These are phyloP conservation scores for Exaiptasia diaphana DNA, from an alignment of 64 coral and sea anemone species.

Conservation along the genomic window DNA sequence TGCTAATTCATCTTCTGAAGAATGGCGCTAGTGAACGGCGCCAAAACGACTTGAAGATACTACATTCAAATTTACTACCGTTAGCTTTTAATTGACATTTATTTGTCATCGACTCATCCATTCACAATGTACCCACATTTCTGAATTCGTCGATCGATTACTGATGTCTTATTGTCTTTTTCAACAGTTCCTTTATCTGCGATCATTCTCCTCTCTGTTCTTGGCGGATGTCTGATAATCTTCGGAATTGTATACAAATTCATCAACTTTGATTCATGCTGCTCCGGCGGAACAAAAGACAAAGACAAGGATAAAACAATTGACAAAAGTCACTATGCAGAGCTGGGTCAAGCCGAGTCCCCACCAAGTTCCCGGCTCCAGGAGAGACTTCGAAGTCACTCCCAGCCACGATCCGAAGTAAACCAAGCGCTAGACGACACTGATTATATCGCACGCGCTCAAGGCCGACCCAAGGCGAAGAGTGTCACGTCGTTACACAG, in stretches of 20 bases:
- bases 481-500: neutral
- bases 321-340: neutral
- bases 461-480: neutral
- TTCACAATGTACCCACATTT: too few relatives aligned
- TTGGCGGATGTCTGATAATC: constrained; percentile 51
- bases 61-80: too few relatives aligned
- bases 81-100: too few relatives aligned
- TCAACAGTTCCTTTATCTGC: constrained; percentile 42
- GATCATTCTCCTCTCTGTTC: constrained; percentile 49
- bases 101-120: too few relatives aligned
- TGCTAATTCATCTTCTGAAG: too few relatives aligned
- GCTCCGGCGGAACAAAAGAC: neutral
- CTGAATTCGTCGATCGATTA: too few relatives aligned
- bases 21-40: too few relatives aligned
- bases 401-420: too few relatives aligned
- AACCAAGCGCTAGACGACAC: neutral
- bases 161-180: neutral
- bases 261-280: constrained; percentile 33
- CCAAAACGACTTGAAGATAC: too few relatives aligned
- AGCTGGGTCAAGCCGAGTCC: neutral
- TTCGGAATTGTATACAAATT: constrained; percentile 61
- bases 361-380: neutral
- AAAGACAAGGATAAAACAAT: neutral
- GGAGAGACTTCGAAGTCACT: neutral
- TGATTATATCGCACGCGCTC: neutral